These are phyloP conservation scores for Zootoca vivipara DNA, from an alignment of 2,113 vertebrate genomes.

Conservation along the genomic window DNA sequence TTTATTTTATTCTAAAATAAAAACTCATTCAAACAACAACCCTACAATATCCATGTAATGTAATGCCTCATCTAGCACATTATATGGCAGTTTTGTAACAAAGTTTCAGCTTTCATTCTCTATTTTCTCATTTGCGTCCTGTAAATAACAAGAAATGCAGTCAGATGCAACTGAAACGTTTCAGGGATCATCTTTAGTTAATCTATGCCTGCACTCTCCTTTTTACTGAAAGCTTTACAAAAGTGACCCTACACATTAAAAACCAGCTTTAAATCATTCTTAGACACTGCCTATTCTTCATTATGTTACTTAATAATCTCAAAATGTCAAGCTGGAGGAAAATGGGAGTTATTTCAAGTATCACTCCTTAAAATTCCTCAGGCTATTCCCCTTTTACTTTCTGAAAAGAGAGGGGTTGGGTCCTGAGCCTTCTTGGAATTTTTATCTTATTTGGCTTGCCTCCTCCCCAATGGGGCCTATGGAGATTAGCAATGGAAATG, in stretches of 20 bases:
- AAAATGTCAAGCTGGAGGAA: neutral
- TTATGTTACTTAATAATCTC: neutral
- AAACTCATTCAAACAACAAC: neutral
- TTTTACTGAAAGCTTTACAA: neutral
- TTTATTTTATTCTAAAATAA: neutral
- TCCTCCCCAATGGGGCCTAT: neutral
- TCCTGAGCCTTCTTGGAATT: too few species aligned
- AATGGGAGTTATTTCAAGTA: neutral
- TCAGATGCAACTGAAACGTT: neutral
- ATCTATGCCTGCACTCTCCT: neutral
- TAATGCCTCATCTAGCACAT: neutral
- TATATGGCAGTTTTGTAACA: neutral
- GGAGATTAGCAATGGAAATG: neutral
- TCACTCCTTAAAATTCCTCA: neutral
- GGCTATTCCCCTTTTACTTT: neutral
- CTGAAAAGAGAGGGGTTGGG: neutral
- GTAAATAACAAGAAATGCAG: neutral
- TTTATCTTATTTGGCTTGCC: neutral
- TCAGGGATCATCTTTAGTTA: neutral
- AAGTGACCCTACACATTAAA: neutral
- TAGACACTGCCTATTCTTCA: neutral
- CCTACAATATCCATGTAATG: neutral
- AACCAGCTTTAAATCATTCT: neutral
- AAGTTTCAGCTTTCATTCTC: neutral
- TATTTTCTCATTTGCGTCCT: neutral